Percentiles rank a stretch among this genome's conserved stretches.
Conservation (phyloP, 2,113 vertebrate genomes). For the Harpagus bidentatus region DNA sequence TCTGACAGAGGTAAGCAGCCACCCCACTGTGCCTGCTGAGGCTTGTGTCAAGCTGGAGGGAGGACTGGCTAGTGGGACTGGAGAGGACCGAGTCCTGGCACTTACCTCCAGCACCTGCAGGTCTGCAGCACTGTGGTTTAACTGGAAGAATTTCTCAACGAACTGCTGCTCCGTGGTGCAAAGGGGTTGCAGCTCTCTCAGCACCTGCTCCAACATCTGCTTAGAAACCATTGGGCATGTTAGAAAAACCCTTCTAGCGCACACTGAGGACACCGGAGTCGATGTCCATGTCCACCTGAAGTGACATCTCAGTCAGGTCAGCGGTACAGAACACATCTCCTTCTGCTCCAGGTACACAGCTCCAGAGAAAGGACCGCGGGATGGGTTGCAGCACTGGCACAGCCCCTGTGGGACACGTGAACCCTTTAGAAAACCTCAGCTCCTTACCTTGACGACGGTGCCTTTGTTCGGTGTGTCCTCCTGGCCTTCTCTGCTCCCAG, state of each 20-base stretch:
- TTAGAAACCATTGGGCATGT: background rate
- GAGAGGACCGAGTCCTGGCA: background rate
- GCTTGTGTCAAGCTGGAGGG: background rate
- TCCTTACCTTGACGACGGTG: background rate
- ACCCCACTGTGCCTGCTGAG: background rate
- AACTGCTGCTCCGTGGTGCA: conserved; percentile 34
- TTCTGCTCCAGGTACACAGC: background rate
- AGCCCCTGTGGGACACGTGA: accelerated
- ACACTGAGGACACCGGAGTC: accelerated
- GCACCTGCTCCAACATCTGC: conserved; percentile 45
- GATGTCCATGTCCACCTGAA: background rate
- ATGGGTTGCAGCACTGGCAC: background rate
- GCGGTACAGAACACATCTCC: background rate
- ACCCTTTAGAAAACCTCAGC: background rate
- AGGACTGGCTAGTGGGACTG: background rate
- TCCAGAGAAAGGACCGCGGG: background rate
- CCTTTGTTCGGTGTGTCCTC: background rate
- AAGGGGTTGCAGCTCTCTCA: conserved; percentile 26
- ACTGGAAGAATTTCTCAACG: conserved; percentile 45
- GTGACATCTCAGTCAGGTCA: background rate
- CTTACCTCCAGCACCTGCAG: background rate
- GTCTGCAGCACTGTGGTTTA: background rate
- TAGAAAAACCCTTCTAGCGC: background rate
- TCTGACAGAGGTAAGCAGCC: background rate
- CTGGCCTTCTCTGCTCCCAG: background rate